phyloP scores from a whole-genome alignment of 53 echinoderm and acorn worm genomes.

The Holothuria scabra region DNA sequence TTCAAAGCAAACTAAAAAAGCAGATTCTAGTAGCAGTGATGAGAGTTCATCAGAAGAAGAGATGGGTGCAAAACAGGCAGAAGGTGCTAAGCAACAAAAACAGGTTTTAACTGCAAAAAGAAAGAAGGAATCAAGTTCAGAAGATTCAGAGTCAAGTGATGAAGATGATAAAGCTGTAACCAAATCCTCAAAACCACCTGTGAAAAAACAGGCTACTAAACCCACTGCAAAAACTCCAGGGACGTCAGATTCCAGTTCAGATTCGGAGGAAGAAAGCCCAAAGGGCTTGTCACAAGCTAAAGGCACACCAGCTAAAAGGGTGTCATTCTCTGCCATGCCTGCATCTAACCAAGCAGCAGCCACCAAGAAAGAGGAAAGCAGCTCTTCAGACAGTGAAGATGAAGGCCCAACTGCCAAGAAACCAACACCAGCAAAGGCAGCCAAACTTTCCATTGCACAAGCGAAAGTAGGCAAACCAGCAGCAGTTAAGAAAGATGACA shows the following conservation, averaged over 20 bases:
- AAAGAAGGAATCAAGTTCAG: slow-evolving; percentile 24
- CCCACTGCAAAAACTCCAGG: slow-evolving; percentile 18
- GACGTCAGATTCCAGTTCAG: slow-evolving; percentile 31
- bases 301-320: slow-evolving; percentile 39
- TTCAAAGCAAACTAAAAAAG: background rate
- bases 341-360: slow-evolving; percentile 13
- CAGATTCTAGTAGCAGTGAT: slow-evolving; percentile 3
- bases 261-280: slow-evolving; percentile 24
- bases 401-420: slow-evolving; percentile 55
- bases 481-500: slow-evolving; percentile 45
- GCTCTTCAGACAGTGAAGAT: slow-evolving; percentile 70
- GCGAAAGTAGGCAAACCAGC: slow-evolving; percentile 29
- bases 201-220: slow-evolving; percentile 15
- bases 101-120: slow-evolving; percentile 36
- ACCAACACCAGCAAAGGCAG: slow-evolving; percentile 35
- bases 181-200: slow-evolving; percentile 28
- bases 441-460: background rate
- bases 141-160: background rate
- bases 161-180: background rate
- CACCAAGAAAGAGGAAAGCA: slow-evolving; percentile 29
- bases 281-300: background rate
- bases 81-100: slow-evolving; percentile 6
- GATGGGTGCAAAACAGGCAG: no score
- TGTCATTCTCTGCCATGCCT: background rate
- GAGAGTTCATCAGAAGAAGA: no score